phyloP scores from a whole-genome alignment of 2,113 vertebrate genomes.

The human (Homo sapiens) region DNA sequence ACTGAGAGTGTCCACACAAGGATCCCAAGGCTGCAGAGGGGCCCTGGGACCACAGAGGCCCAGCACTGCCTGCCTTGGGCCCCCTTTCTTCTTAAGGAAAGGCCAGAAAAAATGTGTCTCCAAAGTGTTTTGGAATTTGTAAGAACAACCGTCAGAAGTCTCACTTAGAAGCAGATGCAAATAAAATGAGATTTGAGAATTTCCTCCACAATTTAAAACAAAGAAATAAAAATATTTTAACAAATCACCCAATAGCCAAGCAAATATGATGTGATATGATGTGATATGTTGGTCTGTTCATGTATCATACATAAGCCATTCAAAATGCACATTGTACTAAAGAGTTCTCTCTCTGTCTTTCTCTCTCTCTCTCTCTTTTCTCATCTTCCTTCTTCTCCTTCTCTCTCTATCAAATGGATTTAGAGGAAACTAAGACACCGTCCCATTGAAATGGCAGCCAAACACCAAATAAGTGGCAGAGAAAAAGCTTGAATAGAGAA shows the following conservation, averaged over 20 bases:
- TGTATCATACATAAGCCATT: background rate
- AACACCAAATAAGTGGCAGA: background rate
- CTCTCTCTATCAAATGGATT: background rate
- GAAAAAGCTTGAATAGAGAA: background rate
- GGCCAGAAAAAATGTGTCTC: background rate
- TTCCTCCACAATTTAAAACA: constrained; percentile 11
- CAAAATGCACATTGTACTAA: background rate
- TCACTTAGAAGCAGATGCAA: background rate
- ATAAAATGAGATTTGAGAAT: background rate
- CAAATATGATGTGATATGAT: background rate
- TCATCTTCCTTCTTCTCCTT: background rate
- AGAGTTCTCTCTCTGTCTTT: background rate
- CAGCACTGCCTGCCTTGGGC: background rate
- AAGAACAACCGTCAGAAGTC: background rate
- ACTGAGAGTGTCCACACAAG: background rate
- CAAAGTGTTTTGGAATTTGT: background rate
- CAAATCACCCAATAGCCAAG: background rate
- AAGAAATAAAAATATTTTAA: background rate
- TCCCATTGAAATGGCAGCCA: background rate
- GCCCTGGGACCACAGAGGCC: background rate
- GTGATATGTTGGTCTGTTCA: background rate
- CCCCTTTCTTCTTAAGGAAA: background rate
- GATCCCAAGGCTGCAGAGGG: background rate
- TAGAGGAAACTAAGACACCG: background rate
- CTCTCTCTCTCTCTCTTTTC: background rate